Conservation (phyloP, 2,113 vertebrate genomes). For the Enhydra lutris region DNA sequence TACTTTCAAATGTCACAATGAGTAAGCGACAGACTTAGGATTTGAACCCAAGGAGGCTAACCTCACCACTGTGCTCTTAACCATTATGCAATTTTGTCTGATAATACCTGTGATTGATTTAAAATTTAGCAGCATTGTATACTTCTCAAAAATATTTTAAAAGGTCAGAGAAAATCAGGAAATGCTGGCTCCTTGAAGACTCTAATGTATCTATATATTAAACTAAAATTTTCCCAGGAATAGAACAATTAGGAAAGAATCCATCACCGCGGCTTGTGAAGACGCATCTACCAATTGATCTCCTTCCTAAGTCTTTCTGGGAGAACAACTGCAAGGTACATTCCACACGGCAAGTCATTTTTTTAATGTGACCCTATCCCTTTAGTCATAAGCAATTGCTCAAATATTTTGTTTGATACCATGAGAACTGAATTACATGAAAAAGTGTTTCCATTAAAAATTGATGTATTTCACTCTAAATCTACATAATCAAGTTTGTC, state of each 20-base stretch:
- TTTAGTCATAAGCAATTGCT: background rate
- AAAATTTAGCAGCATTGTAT: background rate
- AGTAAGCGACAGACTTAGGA: background rate
- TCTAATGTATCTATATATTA: background rate
- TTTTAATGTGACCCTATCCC: background rate
- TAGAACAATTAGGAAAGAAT: conserved; percentile 71
- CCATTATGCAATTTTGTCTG: background rate
- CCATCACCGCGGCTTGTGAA: conserved; percentile 80
- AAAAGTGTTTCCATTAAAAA: background rate
- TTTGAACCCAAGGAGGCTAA: background rate
- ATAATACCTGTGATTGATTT: background rate
- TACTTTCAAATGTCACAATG: background rate
- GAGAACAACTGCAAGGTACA: conserved; percentile 84
- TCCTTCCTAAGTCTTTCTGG: conserved; percentile 84
- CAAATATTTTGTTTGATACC: background rate
- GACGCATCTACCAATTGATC: conserved; percentile 79
- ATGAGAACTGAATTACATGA: background rate
- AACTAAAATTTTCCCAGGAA: conserved; percentile 66
- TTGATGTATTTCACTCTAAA: background rate
- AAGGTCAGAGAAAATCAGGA: background rate
- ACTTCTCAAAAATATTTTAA: background rate
- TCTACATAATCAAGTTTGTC: background rate
- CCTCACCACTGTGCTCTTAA: background rate
- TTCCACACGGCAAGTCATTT: background rate
- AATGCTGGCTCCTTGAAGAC: background rate